Evolutionary conservation across 2,113 vertebrate genomes (phyloP).

Genomic region (Ellobius talpinus): DNA sequence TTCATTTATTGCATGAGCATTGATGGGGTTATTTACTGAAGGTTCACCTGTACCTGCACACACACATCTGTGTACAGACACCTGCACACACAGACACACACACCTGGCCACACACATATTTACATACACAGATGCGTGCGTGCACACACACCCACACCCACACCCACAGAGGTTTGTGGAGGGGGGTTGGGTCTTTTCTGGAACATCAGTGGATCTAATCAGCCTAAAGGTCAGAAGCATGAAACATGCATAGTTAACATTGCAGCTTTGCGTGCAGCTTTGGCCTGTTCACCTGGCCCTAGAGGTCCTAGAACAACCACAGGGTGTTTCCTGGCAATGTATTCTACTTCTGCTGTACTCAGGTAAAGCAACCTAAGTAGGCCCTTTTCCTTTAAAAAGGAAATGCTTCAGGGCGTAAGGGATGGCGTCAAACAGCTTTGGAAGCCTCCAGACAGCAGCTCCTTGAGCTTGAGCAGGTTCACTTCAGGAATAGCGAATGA

Average conservation of each 20-base stretch:
- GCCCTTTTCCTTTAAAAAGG: background rate
- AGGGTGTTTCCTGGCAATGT: background rate
- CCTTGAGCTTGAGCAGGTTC: background rate
- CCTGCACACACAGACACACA: background rate
- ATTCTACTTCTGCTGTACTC: background rate
- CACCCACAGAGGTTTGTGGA: background rate
- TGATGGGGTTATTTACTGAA: background rate
- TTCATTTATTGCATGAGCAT: background rate
- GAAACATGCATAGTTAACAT: background rate
- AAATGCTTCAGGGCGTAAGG: background rate
- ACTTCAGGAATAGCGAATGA: background rate
- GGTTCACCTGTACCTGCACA: background rate
- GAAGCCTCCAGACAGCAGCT: background rate
- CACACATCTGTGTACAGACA: too few species aligned
- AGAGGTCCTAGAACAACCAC: background rate
- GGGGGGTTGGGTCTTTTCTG: background rate
- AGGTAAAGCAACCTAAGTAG: background rate
- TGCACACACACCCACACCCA: background rate
- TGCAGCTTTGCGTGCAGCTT: too few species aligned
- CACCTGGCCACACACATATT: background rate
- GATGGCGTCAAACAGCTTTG: background rate
- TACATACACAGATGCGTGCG: background rate
- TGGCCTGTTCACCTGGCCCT: background rate
- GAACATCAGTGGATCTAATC: background rate
- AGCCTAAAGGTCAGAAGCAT: background rate